phyloP scores from a whole-genome alignment of 2,797 vertebrate species.

The Bryconaethiops microstoma region DNA sequence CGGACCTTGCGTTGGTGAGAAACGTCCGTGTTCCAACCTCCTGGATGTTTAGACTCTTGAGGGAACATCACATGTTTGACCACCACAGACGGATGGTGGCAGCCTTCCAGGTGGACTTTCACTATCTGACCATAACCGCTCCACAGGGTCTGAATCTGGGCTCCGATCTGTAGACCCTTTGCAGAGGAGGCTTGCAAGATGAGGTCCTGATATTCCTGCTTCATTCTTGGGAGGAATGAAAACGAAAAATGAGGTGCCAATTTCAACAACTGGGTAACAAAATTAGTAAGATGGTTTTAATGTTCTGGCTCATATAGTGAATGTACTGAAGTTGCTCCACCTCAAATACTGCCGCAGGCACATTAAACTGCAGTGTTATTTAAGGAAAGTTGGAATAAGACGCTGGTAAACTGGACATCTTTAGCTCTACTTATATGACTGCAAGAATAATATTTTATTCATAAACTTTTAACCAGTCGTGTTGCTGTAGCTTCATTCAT shows the following conservation, averaged over 20 bases:
- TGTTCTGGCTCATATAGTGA: too few species aligned
- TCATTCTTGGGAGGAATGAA: slow-evolving; percentile 67
- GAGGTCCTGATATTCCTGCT: slow-evolving; percentile 71
- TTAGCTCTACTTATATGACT: neutral
- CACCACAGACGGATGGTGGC: slow-evolving; percentile 72
- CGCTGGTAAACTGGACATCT: neutral
- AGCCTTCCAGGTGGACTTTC: slow-evolving; percentile 72
- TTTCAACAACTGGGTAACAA: too few species aligned
- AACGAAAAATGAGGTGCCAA: too few species aligned
- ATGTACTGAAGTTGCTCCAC: too few species aligned
- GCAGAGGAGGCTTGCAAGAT: slow-evolving; percentile 72
- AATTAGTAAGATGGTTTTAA: too few species aligned
- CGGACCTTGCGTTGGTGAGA: slow-evolving; percentile 78
- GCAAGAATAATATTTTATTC: neutral
- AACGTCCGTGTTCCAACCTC: slow-evolving; percentile 68
- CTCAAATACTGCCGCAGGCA: too few species aligned
- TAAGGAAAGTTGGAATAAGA: neutral
- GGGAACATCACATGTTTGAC: slow-evolving; percentile 79
- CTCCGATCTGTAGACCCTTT: slow-evolving; percentile 64
- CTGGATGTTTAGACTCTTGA: slow-evolving; percentile 59
- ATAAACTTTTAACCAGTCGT: too few species aligned
- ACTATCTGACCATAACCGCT: slow-evolving; percentile 79
- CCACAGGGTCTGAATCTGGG: slow-evolving; percentile 77
- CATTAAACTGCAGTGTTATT: neutral
- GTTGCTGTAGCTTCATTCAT: too few species aligned